Evolutionary conservation across 2,113 vertebrate genomes (phyloP), one percentile per base, ranked within the genome.

Genomic region (Albula glossodonta): DNA sequence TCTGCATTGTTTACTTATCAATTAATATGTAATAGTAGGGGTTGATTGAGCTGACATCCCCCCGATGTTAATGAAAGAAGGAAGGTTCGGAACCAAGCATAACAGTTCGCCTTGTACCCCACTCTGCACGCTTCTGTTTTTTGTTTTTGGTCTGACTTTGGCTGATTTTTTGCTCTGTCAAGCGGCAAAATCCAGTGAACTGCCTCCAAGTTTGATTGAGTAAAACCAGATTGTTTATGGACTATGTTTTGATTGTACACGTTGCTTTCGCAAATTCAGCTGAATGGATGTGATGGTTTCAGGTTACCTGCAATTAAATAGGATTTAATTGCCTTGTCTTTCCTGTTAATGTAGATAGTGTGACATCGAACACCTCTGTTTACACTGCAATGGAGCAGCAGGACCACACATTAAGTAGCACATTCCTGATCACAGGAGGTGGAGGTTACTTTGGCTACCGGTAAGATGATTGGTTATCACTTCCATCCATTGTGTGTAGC

Each of bases 391-490:
- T 81, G 84, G 84, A 81, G 17, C 8, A 11, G 48, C 41, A 63
- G 51, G 53, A 80, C n/a, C n/a, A n/a, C 25, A 63, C 13, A n/a
- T n/a, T n/a, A n/a, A n/a, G n/a, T n/a, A n/a, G n/a, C 86, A 94
- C 84, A 0, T 94, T 94, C 41, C 93, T 99, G 60, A 92, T 99
- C 57, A 99, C 97, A 0, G 98, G 98, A 78, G 98, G 98, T 90
- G 94, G 95, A 82, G 98, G 98, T 25, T 99, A 99, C 88, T 97
- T 98, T 91, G 98, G 98, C 74, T 97, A 94, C 92, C 96, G 98
- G 98, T 99, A 93, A 94, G 97, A 94, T 78, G 31, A n/a, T 57
- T 51, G 5, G 9, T 1, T 19, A 53, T 15, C 17, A 78, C 51
- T 53, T 50, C n/a, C 9, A 10, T 51, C 17, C 5, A 56, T 25